Evolutionary conservation across 37 sponge, comb jelly and placozoan species (phyloP), one percentile per base, ranked within the genome.

Genomic region (Trichoplax adhaerens): DNA sequence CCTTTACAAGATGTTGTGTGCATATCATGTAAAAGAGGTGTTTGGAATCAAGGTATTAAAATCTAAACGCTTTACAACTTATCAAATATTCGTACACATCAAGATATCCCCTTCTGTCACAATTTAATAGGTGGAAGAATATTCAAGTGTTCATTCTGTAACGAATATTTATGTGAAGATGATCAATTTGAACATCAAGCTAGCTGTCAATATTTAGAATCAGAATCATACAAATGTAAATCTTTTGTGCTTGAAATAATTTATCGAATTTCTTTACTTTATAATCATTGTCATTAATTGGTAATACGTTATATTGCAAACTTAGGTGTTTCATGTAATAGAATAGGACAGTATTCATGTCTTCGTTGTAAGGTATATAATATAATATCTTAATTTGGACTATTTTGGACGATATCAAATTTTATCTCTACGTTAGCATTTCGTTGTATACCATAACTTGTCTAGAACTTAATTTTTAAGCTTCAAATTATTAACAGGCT

Each of bases 141-240:
- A 55, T 98, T 98, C 74, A 82, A 62, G 47, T 98, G 99, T 65
- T 78, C 90, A 8, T 98, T 79, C 67, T 98, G 99, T 75, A 80
- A 80, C 55, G 77, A 55, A 51, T 82, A 77, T 54, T 55, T 98
- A 55, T 98, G 99, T 72, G 99, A 98, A 77, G 99, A 98, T 69
- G 99, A 98, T 65, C 99, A 98, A 84, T 93, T 98, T 84, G 99
- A 98, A 66, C 99, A 98, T 70, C 99, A 98, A 66, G 93, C 99
- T 65, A 89, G 87, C 76, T 98, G 99, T 62, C 99, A 98, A 80
- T 86, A 80, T 62, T 56, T 98, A 10, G 90, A 89, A 6, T 66
- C 83, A 56, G 93, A 91, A 64, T 78, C 71, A 46, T 70, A 82
- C 51, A 98, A 98, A 78, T 98, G 99, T 92, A 74, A 64, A 70